A percentile compares a stretch with the other conserved stretches of the same genome.
phyloP scores from a whole-genome alignment of 1,140 invertebrate genomes.

The Carposina sasakii region DNA sequence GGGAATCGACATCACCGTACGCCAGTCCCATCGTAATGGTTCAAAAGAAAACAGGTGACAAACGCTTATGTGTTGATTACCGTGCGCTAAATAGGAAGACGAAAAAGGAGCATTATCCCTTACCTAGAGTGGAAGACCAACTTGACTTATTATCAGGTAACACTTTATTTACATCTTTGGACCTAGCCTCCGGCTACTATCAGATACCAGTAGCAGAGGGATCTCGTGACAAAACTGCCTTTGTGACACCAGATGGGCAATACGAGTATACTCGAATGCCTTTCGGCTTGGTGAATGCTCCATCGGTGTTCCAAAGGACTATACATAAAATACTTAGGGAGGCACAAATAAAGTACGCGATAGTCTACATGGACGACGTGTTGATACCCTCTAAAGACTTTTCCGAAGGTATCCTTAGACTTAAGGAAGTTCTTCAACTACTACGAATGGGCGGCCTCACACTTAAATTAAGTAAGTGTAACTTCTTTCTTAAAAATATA shows the following conservation, averaged over 20 bases:
- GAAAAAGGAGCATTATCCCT: slow-evolving; percentile 7
- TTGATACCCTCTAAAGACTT: slow-evolving; percentile 18
- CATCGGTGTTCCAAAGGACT: slow-evolving; percentile 22
- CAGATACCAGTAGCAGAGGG: slow-evolving; percentile 32
- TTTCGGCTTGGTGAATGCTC: slow-evolving; percentile 19
- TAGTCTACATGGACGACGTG: slow-evolving; percentile 24
- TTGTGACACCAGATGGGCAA: slow-evolving; percentile 37
- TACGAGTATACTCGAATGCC: slow-evolving; percentile 55
- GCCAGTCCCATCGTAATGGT: slow-evolving; percentile 8
- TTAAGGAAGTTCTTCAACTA: slow-evolving; percentile 19
- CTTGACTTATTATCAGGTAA: slow-evolving; percentile 25
- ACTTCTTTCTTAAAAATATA: slow-evolving; percentile 10
- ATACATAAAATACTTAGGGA: slow-evolving; percentile 35
- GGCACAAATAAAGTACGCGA: slow-evolving; percentile 1
- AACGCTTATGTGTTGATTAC: slow-evolving; percentile 18
- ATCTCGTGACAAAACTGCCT: slow-evolving; percentile 39
- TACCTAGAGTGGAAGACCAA: slow-evolving; percentile 22
- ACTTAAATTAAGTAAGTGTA: slow-evolving; percentile 23
- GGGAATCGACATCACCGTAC: too few species aligned
- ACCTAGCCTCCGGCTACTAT: slow-evolving; percentile 41
- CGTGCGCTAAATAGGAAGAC: slow-evolving; percentile 12
- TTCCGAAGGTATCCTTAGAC: not conserved
- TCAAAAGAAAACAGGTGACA: slow-evolving; percentile 1
- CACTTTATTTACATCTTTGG: slow-evolving; percentile 49
- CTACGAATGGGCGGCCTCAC: slow-evolving; percentile 18